Conservation (phyloP, 2,797 vertebrate species). For the Lemur catta region DNA sequence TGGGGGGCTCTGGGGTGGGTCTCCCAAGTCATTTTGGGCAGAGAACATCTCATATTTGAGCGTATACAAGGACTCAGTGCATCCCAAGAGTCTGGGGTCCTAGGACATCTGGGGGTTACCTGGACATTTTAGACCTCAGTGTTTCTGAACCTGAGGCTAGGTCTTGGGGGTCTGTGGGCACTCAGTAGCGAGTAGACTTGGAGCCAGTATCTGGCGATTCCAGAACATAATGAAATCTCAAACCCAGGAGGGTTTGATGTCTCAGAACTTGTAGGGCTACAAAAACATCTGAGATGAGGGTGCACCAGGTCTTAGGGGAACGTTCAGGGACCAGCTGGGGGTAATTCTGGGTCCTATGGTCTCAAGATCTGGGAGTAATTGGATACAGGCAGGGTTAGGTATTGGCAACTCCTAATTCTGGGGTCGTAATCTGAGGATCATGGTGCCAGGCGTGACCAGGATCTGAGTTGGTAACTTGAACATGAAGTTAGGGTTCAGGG, state of each 20-base stretch:
- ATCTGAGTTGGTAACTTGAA: background rate
- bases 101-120: background rate
- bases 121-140: background rate
- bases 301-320: background rate
- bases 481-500: background rate
- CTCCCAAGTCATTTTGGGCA: background rate
- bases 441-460: background rate
- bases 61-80: background rate
- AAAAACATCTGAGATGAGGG: background rate
- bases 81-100: background rate
- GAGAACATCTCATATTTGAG: background rate
- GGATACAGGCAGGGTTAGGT: background rate
- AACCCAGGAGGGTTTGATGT: background rate
- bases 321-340: background rate
- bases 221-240: background rate
- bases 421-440: background rate
- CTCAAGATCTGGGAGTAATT: conserved; percentile 27
- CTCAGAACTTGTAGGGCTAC: background rate
- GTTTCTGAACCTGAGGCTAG: background rate
- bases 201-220: background rate
- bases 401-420: conserved; percentile 34
- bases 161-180: background rate
- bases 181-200: background rate
- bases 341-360: background rate
- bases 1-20: background rate